phyloP scores from a whole-genome alignment of 1,140 invertebrate genomes.

The Apocrypta bakeri region DNA sequence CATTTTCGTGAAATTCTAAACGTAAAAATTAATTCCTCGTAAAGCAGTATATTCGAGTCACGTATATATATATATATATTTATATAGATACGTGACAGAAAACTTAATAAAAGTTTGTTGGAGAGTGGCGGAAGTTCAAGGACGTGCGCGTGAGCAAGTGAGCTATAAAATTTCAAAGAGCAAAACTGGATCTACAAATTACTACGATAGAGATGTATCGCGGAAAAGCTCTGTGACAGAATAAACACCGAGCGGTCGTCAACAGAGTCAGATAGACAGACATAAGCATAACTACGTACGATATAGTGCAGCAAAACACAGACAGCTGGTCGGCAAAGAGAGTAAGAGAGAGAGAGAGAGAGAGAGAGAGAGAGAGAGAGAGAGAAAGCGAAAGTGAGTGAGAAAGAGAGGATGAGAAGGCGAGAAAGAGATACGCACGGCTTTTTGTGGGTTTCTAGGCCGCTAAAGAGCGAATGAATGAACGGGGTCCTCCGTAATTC shows the following conservation, averaged over 20 bases:
- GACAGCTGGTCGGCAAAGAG: not conserved
- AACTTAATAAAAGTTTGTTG: too few species aligned
- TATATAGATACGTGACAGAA: too few species aligned
- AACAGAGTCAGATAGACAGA: too few species aligned
- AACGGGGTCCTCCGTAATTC: conserved; percentile 70
- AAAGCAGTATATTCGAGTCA: too few species aligned
- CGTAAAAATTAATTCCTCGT: too few species aligned
- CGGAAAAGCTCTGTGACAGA: not conserved
- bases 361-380: not conserved
- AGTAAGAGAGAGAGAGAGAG: not conserved
- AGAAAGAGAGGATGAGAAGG: not conserved
- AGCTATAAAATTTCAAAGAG: too few species aligned
- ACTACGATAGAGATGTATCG: too few species aligned
- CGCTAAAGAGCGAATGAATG: conserved; percentile 71
- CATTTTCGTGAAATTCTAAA: too few species aligned
- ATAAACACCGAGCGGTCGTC: too few species aligned
- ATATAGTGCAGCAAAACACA: too few species aligned
- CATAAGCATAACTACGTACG: too few species aligned
- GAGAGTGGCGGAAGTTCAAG: not conserved
- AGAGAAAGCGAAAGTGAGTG: conserved; percentile 40
- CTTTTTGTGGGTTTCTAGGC: conserved; percentile 72
- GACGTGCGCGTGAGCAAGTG: not conserved
- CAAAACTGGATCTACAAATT: too few species aligned
- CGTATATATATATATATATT: not conserved
- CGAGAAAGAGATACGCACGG: conserved; percentile 50